These are phyloP conservation scores for Coranthus polyacanthus DNA, from an alignment of 2,797 vertebrate species.

Conservation along the genomic window DNA sequence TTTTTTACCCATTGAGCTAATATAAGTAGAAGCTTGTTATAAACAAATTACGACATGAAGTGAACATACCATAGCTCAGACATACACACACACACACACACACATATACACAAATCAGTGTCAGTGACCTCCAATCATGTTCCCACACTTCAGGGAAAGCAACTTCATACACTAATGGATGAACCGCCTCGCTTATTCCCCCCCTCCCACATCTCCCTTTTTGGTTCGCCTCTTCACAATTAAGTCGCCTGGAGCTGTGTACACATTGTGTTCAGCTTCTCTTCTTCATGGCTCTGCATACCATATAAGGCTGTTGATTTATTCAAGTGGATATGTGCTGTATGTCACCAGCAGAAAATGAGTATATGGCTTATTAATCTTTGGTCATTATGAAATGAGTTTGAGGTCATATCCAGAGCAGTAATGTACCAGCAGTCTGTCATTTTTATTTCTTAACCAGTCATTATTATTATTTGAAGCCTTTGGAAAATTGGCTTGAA, in stretches of 20 bases:
- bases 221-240: conserved; percentile 36
- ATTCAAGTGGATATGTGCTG: conserved; percentile 35
- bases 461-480: too few species aligned
- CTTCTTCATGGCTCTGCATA: conserved; percentile 36
- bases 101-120: conserved; percentile 51
- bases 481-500: too few species aligned
- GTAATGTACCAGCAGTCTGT: background rate
- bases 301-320: conserved; percentile 55
- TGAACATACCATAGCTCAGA: conserved; percentile 8
- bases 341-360: conserved; percentile 16
- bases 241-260: conserved; percentile 57
- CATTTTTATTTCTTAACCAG: background rate
- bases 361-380: conserved; percentile 13
- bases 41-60: conserved; percentile 3
- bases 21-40: background rate
- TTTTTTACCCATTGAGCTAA: background rate
- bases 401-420: conserved; percentile 5
- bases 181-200: conserved; percentile 56
- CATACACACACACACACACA: too few species aligned
- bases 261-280: conserved; percentile 39
- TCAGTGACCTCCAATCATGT: conserved; percentile 69
- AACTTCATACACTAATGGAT: conserved; percentile 67
- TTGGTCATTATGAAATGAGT: background rate
- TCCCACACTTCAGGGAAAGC: conserved; percentile 58
- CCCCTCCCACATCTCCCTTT: conserved; percentile 3